Percentiles rank a stretch among this genome's conserved stretches.
Conservation (phyloP, 2,113 vertebrate genomes). For the Bujurquina vittata region DNA sequence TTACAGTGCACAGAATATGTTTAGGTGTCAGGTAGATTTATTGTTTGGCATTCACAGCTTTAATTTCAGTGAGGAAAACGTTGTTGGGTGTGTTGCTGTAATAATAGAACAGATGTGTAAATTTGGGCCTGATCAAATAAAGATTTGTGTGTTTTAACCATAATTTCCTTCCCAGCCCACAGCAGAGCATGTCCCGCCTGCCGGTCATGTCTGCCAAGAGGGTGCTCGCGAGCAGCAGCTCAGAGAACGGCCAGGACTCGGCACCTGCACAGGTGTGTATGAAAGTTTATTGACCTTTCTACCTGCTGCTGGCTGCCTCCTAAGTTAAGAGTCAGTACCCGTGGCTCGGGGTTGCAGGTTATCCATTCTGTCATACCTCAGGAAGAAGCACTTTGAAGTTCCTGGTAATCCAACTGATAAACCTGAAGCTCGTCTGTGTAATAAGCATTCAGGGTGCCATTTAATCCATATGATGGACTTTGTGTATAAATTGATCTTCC, state of each 20-base stretch:
- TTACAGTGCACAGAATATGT: background rate
- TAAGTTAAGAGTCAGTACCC: background rate
- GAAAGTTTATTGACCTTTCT: background rate
- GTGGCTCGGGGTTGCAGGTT: background rate
- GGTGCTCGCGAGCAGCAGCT: slow-evolving; percentile 40
- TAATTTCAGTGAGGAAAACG: background rate
- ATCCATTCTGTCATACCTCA: background rate
- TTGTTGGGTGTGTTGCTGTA: rapidly evolving
- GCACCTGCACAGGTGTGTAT: slow-evolving; percentile 73
- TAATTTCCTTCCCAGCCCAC: rapidly evolving
- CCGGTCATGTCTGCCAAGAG: slow-evolving; percentile 77
- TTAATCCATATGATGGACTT: background rate
- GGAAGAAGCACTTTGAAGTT: background rate
- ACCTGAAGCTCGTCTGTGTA: background rate
- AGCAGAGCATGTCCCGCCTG: slow-evolving; percentile 70
- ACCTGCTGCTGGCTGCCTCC: background rate
- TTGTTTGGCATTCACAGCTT: background rate
- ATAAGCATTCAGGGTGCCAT: background rate
- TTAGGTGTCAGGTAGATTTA: background rate
- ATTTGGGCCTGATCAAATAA: background rate
- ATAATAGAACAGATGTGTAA: rapidly evolving
- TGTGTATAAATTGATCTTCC: background rate
- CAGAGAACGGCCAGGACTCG: slow-evolving; percentile 44
- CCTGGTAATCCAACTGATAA: background rate
- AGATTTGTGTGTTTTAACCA: background rate